Conservation (phyloP, 2,797 vertebrate species). For the Glyptemys insculpta region DNA sequence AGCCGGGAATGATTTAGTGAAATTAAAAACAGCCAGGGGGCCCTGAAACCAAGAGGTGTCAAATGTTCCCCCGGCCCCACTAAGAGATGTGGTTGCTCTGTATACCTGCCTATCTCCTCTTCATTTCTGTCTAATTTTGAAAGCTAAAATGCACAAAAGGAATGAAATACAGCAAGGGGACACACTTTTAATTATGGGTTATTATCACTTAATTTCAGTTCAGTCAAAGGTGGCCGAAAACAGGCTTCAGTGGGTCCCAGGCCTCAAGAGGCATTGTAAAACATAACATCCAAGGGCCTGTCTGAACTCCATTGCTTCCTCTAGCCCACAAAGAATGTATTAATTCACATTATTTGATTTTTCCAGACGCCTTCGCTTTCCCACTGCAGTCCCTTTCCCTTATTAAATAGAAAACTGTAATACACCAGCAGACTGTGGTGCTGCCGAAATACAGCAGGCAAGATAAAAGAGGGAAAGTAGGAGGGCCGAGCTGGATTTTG, state of each 20-base stretch:
- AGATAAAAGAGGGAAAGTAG: conserved; percentile 11
- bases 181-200: conserved; percentile 76
- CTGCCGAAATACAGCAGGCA: conserved; percentile 33
- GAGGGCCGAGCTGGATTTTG: conserved; percentile 6
- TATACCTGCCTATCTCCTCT: conserved; percentile 78
- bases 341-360: conserved; percentile 63
- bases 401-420: conserved; percentile 4
- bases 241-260: conserved; percentile 59
- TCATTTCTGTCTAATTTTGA: conserved; percentile 57
- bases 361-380: conserved; percentile 45
- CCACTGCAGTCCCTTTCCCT: background rate
- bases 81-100: conserved; percentile 81
- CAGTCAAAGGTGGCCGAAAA: conserved; percentile 72
- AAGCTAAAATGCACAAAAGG: conserved; percentile 73
- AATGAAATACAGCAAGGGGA: conserved; percentile 50
- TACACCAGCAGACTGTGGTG: fast-evolving
- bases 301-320: conserved; percentile 55
- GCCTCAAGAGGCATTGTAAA: conserved; percentile 72
- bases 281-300: conserved; percentile 61
- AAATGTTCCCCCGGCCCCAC: conserved; percentile 78
- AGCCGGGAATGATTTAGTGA: conserved; percentile 85
- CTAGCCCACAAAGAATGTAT: conserved; percentile 64
- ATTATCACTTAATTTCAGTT: conserved; percentile 76
- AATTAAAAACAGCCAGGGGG: conserved; percentile 84
- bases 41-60: conserved; percentile 81